These are phyloP conservation scores for Heliconius aoede DNA, from an alignment of 2,888 invertebrate genomes.

Conservation along the genomic window DNA sequence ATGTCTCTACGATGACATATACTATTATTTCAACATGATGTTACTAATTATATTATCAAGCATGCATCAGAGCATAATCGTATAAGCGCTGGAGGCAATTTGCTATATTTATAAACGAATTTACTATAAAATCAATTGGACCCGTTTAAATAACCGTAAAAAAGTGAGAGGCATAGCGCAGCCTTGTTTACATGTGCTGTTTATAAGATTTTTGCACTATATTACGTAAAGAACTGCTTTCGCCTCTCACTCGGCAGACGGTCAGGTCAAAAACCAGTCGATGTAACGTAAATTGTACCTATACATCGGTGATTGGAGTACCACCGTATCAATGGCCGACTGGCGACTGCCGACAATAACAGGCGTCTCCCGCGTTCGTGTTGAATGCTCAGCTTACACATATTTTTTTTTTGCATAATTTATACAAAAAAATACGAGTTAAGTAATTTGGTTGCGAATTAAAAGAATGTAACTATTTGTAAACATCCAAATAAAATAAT, in stretches of 20 bases:
- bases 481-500: not conserved
- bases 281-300: constrained; percentile 36
- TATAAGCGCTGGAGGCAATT: not conserved
- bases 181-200: constrained; percentile 41
- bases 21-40: not conserved
- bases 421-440: constrained; percentile 5
- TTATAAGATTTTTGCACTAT: constrained; percentile 53
- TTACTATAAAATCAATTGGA: constrained; percentile 21
- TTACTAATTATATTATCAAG: not conserved
- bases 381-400: not conserved
- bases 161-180: constrained; percentile 41
- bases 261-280: constrained; percentile 54
- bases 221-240: constrained; percentile 66
- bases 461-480: not conserved
- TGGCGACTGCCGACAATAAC: not conserved
- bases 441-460: constrained; percentile 3
- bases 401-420: constrained; percentile 21
- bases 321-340: constrained; percentile 25
- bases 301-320: constrained; percentile 46
- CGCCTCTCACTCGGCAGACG: constrained; percentile 67
- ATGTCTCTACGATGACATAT: not conserved
- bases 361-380: not conserved
- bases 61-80: not conserved
- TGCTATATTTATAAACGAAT: not conserved
- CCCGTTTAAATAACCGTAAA: constrained; percentile 3